Base-by-base conservation (phyloP, 2,797 vertebrate species). In the Chrosomus eos region DNA sequence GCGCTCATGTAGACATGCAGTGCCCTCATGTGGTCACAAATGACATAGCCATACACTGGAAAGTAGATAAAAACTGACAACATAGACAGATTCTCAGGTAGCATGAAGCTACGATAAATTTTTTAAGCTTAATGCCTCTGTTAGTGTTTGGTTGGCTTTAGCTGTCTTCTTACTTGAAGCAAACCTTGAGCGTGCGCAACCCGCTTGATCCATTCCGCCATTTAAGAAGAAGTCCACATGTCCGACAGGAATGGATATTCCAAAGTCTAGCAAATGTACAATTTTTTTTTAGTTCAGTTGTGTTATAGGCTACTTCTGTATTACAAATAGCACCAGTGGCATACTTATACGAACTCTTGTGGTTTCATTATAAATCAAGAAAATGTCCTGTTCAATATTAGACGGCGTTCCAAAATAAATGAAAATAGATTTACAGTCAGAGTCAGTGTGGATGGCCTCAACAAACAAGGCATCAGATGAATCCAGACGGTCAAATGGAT, bases 11-110 rank as follows among this genome's bases (percentile, higher is more conserved):
- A 99, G 92, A 99, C 95, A 28, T 96, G 89, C 85, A 99, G 92
- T 7, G 98, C 97, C 91, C 98, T 97, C 97, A 98, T 97, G 94
- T 99, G 98, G 94, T 99, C 98, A 21, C 98, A 99, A 86, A 99
- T 97, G 87, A 99, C 91, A 85, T 97, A 97, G 21, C 92, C 93
- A 28, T 97, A 99, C 88, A 97, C 98, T 99, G 94, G 84, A 86
- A 93, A 92, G 78, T 88, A 93, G 60, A 94, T 64, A 31, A 93
- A 82, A 92, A 92, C 90, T 92, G 89, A 93, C 91, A 93, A 86
- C 88, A 93, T 60, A 85, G 45, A 38, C 9, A 73, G 62, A 73
- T 72, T 60, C 68, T 89, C 60, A 86, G 70, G 60, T 79, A 33
- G 66, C 73, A 55, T 45, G 28, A 70, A 67, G 71, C 67, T 58